Percentiles rank a stretch among this genome's conserved stretches.
Conservation (phyloP, 2,113 vertebrate species). For the Harpagus bidentatus region DNA sequence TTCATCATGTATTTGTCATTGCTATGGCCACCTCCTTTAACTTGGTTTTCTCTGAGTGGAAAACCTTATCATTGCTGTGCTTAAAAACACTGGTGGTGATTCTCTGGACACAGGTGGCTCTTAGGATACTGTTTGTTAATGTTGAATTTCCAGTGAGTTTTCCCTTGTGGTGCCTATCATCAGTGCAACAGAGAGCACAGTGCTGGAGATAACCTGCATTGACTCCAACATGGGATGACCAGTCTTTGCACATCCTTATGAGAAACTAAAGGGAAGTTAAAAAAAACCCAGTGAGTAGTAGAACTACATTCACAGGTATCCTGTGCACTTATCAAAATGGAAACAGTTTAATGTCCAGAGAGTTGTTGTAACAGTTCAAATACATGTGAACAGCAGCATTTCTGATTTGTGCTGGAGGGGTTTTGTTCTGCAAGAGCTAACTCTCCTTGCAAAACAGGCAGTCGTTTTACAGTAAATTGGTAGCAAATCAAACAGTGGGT, state of each 20-base stretch:
- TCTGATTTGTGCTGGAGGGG: neutral
- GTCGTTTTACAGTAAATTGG: neutral
- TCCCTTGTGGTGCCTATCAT: neutral
- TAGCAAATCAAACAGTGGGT: neutral
- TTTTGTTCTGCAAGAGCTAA: neutral
- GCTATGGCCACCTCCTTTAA: neutral
- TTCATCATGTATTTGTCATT: neutral
- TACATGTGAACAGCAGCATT: neutral
- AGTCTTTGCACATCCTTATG: neutral
- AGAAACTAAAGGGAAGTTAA: neutral
- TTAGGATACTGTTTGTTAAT: neutral
- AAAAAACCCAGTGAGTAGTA: neutral
- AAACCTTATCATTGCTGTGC: neutral
- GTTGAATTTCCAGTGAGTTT: neutral
- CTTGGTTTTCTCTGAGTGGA: neutral
- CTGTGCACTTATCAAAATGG: neutral
- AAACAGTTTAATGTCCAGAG: neutral
- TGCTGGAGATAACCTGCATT: neutral
- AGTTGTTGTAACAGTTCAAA: neutral
- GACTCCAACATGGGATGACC: neutral
- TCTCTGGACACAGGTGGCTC: neutral
- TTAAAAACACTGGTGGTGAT: neutral
- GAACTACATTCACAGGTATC: neutral
- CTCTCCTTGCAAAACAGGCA: neutral
- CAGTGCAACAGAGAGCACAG: neutral